Evolutionary conservation across 2,888 invertebrate species (phyloP).

Genomic region (Pseudococcus jackbeardsleyi): DNA sequence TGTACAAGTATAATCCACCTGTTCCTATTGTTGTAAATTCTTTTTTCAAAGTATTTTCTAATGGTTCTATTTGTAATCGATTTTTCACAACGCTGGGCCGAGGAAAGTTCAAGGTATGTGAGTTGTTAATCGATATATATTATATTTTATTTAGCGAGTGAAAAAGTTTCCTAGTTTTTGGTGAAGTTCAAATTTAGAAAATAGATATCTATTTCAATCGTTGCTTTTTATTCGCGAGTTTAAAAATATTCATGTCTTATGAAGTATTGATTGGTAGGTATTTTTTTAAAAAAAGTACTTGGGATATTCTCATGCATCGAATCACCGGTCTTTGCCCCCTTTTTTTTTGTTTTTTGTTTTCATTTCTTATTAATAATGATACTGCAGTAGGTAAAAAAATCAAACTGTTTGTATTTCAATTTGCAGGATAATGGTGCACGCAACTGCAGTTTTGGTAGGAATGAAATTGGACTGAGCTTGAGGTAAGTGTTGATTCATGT

Average conservation of each 20-base stretch:
- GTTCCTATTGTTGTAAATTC: slow-evolving; percentile 8
- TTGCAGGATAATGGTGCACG: slow-evolving; percentile 4
- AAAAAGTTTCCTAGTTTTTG: background rate
- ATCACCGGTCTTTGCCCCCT: too few relatives aligned
- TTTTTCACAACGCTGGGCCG: background rate
- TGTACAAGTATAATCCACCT: slow-evolving; percentile 26
- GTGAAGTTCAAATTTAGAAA: too few relatives aligned
- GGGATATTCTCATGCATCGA: too few relatives aligned
- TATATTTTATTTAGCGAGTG: slow-evolving; percentile 31
- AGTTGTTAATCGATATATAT: slow-evolving; percentile 29
- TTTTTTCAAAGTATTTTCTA: background rate
- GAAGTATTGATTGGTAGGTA: too few relatives aligned
- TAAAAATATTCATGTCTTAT: too few relatives aligned
- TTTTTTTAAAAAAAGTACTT: too few relatives aligned
- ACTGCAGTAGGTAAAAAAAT: background rate
- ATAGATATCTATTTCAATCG: too few relatives aligned
- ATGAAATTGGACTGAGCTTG: background rate
- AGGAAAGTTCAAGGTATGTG: slow-evolving; percentile 46
- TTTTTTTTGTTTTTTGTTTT: too few relatives aligned
- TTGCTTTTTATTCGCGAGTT: too few relatives aligned
- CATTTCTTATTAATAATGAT: background rate
- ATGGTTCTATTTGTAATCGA: background rate
- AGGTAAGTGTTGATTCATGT: background rate
- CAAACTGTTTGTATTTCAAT: background rate
- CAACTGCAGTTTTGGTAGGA: background rate